Base-by-base conservation (phyloP, 2,113 vertebrate species). In the Scophthalmus maximus region DNA sequence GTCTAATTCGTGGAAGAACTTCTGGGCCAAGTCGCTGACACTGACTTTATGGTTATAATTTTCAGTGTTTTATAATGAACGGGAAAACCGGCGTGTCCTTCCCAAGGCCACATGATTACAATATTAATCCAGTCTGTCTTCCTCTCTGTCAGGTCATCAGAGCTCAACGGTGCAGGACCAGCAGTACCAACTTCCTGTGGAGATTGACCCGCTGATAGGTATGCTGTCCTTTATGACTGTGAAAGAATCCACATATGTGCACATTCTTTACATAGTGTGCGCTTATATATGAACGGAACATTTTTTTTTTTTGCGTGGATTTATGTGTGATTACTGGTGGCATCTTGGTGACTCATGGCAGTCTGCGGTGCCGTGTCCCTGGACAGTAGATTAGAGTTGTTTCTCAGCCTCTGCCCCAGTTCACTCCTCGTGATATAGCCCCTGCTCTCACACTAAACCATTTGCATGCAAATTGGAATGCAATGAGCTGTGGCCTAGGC, bases 401-500 rank as follows among this genome's bases (percentile, higher is more conserved):
- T 97, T 96, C 96, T 96, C 96, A 96, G 94, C 96, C 82, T 68
- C 68, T 78, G 83, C 94, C 95, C 95, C 95, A 58, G 79, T 95
- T 95, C 95, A 93, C 93, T 94, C 94, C 89, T 94, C 92, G 93
- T 96, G 96, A 97, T 96, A 94, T 95, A 95, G 94, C 94, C 95
- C 93, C 94, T 92, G 95, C 97, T 95, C 95, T 96, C 95, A 93
- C 95, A 94, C 95, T 94, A 95, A 96, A 94, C 94, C 96, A 99
- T 99, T 99, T 98, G 96, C 97, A 99, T 99, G 96, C 96, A 99
- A 99, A 99, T 99, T 98, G 96, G 96, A 98, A 98, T 95, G 96
- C 96, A 98, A 97, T 98, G 97, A 98, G 96, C 97, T 98, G 97
- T 98, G 95, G 95, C 95, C 96, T 94, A 93, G 83, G 93, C 96